Base-by-base conservation (phyloP, 2,888 invertebrate genomes). In the Hanleya hanleyi region DNA sequence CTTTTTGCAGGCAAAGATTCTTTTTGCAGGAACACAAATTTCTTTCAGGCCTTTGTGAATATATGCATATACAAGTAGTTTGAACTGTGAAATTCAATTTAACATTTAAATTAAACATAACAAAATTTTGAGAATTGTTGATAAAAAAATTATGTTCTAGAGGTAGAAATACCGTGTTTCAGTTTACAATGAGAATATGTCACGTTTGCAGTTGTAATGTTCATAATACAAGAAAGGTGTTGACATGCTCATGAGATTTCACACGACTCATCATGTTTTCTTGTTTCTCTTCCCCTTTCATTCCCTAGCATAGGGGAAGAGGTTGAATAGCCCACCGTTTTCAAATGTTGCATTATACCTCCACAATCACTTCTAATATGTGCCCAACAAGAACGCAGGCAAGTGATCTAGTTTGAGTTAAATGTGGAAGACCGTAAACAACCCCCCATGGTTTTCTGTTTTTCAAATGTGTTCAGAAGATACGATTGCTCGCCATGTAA, bases 221-320 rank as follows among this genome's bases (percentile, higher is more conserved):
- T n/a, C n/a, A n/a, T n/a, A n/a, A n/a, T n/a, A n/a, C n/a, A n/a
- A 47, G 1, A 18, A 12, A 12, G 47, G 47, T 47, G 47, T 47
- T 47, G 47, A 47, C 47, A 47, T 47, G n/a, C n/a, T n/a, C n/a
- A n/a, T 57, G 57, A 57, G 9, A 22, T 29, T 70, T 47, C 38
- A 64, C 64, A 70, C 37, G 41, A 71, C 71, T 71, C 67, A 77
- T 82, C 82, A 82, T 85, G 87, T 84, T 88, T 89, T 89, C 89
- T 87, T 87, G 81, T 85, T 89, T 90, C 89, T 89, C 89, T 90
- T 90, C 91, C 90, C 87, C 88, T 90, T 90, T 91, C 82, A 87
- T 86, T 90, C 90, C 86, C 88, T 90, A 91, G 91, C 91, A 84
- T 90, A 91, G 91, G 91, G 91, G 89, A 90, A 89, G 90, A 90